Evolutionary conservation across 1,140 invertebrate genomes (phyloP), one percentile per base, ranked within the genome.

Genomic region (Meloidogyne chitwoodi): DNA sequence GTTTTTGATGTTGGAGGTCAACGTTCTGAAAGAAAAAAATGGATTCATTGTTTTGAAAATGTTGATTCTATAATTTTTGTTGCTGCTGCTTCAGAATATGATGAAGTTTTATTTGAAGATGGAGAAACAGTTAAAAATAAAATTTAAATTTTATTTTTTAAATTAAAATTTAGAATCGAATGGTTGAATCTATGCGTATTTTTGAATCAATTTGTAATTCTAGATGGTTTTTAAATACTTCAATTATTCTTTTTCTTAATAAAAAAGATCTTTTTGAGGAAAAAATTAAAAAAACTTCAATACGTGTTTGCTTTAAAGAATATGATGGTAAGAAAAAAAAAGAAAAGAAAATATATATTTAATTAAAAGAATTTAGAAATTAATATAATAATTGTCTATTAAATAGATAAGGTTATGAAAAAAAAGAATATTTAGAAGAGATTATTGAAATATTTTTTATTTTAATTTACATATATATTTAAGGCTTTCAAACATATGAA

Each of bases 181-280:
- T 61, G 67, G 10, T 77, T 63, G 73, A 31, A 71, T 67, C 79
- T 44, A 73, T 73, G 71, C 71, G 71, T 44, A 64, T 79, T 69
- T 77, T 63, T 75, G 96, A 99, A 89, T 98, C 95, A 68, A 99
- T 99, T 89, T 99, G 96, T 90, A 99, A 99, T 90, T 98, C 98
- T 90, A 98, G 98, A 90, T 99, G 96, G 96, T 99, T 99, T 89
- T 95, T 94, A 22, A 94, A 98, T 87, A 99, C 96, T 81, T 96
- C 95, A 83, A 98, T 99, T 85, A 99, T 99, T 87, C 91, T 99
- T 79, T 99, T 99, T 90, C 91, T 99, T 80, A 99, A 99, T 90
- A 99, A 99, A 89, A 98, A 98, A 89, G 96, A 99, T 92, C 90
- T 99, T 83, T 99, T 99, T 89, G 94, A 96, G 90, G 93, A 95